These are phyloP conservation scores for Malthinus seriepunctatus DNA, from an alignment of 2,888 invertebrate species.

Conservation along the genomic window DNA sequence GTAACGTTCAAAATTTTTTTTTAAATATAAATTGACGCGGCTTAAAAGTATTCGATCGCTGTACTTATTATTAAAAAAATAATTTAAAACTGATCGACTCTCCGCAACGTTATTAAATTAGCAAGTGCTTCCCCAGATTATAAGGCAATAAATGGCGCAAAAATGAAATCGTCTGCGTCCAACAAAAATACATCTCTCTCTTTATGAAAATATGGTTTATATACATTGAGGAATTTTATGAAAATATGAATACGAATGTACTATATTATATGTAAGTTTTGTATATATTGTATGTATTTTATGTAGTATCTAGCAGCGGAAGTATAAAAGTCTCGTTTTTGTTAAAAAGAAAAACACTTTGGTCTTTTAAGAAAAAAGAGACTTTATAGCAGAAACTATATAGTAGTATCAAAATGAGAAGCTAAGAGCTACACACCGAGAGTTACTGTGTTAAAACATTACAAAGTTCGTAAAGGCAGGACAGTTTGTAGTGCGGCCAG, in stretches of 20 bases:
- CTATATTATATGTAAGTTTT: constrained; percentile 30
- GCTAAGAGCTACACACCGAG: constrained; percentile 53
- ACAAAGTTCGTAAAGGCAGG: constrained; percentile 47
- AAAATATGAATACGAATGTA: constrained; percentile 44
- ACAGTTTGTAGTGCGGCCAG: constrained; percentile 49
- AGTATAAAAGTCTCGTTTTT: constrained; percentile 29
- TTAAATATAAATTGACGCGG: too few species aligned
- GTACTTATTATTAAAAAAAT: neutral
- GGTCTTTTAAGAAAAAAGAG: too few species aligned
- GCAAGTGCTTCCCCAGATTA: constrained; percentile 45
- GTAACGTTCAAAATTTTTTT: too few species aligned
- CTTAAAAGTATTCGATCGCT: too few species aligned
- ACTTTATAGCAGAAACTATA: constrained; percentile 43
- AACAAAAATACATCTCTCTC: constrained; percentile 54
- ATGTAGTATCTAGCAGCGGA: constrained; percentile 30
- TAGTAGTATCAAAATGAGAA: constrained; percentile 53
- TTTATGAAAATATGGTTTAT: constrained; percentile 53
- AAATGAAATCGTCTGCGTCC: constrained; percentile 39
- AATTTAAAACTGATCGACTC: constrained; percentile 22
- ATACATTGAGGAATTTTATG: constrained; percentile 46
- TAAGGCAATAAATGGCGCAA: constrained; percentile 51
- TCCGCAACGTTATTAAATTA: constrained; percentile 39
- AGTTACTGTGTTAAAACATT: constrained; percentile 37
- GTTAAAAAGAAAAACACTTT: too few species aligned
- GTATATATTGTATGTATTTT: constrained; percentile 19